A percentile compares a stretch with the other conserved stretches of the same genome.
Conservation (phyloP, 2,113 vertebrate species). For the Podarcis muralis region DNA sequence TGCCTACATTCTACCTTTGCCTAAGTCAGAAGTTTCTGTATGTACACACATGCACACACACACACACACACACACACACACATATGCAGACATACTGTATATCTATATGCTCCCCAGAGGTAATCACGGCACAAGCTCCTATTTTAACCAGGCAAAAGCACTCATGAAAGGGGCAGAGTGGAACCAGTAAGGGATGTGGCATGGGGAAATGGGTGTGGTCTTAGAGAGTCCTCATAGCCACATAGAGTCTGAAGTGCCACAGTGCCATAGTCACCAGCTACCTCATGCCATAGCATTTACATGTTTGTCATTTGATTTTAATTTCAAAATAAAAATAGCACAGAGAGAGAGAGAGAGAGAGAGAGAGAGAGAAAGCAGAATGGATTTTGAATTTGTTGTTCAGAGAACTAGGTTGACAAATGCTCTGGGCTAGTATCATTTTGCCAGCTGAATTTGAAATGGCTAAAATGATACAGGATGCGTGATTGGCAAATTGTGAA, state of each 20-base stretch:
- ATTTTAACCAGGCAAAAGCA: not conserved
- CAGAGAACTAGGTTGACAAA: slow-evolving; percentile 37
- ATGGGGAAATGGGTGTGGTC: too few relatives aligned
- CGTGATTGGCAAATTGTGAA: slow-evolving; percentile 64
- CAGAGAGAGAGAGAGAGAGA: not conserved
- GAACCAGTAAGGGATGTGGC: too few relatives aligned
- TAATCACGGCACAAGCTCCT: too few relatives aligned
- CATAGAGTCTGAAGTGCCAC: too few relatives aligned
- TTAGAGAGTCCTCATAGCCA: too few relatives aligned
- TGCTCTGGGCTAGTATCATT: slow-evolving; percentile 29
- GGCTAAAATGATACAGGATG: slow-evolving; percentile 37
- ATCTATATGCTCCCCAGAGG: too few relatives aligned
- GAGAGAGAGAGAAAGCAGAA: not conserved
- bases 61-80: too few relatives aligned
- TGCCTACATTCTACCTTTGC: too few relatives aligned
- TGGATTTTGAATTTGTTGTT: slow-evolving; percentile 36
- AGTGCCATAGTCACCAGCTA: not conserved
- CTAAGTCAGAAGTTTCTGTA: too few relatives aligned
- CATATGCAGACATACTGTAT: too few relatives aligned
- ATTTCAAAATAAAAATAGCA: not conserved
- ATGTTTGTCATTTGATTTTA: not conserved
- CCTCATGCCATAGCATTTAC: not conserved
- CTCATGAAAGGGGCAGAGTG: too few relatives aligned
- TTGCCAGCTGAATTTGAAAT: slow-evolving; percentile 48
- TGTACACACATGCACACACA: too few relatives aligned